Conservation (phyloP, 2,797 vertebrate genomes). For the Enoplosus armatus region DNA sequence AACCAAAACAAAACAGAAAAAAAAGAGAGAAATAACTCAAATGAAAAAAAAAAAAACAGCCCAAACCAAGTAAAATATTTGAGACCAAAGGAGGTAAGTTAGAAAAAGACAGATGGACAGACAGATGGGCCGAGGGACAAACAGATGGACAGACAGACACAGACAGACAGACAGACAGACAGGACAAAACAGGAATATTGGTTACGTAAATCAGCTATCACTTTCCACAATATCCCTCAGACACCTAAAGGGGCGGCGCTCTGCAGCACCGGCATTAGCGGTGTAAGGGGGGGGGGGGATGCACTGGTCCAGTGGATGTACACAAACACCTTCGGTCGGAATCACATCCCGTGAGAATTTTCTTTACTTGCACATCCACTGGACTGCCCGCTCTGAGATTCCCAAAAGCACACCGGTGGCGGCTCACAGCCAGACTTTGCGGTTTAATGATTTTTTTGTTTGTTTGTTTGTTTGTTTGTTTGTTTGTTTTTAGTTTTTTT, state of each 20-base stretch:
- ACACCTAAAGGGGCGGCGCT: constrained; percentile 54
- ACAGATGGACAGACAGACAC: constrained; percentile 67
- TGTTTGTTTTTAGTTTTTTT: no score
- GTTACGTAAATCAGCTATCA: constrained; percentile 86
- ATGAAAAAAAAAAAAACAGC: constrained; percentile 68
- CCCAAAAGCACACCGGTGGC: constrained; percentile 47
- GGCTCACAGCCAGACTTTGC: constrained; percentile 2
- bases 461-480: no score
- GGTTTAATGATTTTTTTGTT: constrained; percentile 16
- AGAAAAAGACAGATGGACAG: constrained; percentile 64
- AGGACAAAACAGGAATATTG: constrained; percentile 87
- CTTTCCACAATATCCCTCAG: constrained; percentile 75
- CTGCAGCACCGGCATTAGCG: constrained; percentile 46
- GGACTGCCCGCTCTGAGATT: constrained; percentile 51
- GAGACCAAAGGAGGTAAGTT: constrained; percentile 72
- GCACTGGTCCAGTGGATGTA: constrained; percentile 47
- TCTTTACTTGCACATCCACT: constrained; percentile 46
- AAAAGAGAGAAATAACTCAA: constrained; percentile 40
- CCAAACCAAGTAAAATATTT: constrained; percentile 64
- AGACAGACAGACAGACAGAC: constrained; percentile 85
- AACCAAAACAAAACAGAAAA: constrained; percentile 71
- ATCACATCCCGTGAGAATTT: background rate
- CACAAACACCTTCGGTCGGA: constrained; percentile 14
- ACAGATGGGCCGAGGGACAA: constrained; percentile 52
- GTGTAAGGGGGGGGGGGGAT: constrained; percentile 26